Evolutionary conservation across 2,888 invertebrate species (phyloP), one percentile per base, ranked within the genome.

Genomic region (Fissipunctia ypsillon): DNA sequence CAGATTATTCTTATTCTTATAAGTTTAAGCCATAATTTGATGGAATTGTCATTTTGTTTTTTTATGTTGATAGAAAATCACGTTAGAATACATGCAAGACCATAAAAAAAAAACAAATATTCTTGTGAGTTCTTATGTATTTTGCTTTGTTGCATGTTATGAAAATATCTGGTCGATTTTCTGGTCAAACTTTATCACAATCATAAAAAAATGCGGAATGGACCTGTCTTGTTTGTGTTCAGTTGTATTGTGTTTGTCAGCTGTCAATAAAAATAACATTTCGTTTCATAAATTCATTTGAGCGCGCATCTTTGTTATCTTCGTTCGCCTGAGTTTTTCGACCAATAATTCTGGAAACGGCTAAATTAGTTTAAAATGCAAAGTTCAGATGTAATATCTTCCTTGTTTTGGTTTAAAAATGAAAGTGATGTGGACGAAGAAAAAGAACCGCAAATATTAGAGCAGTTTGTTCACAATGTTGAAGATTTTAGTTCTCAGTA

Each of bases 401-500:
- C 95, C 3, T 87, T 96, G 74, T 91, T 94, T 80, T 94, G 94
- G 93, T 94, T 93, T 78, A 94, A 93, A 90, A 92, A 94, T 25
- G 92, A 92, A 52, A 88, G 88, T 52, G 92, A 91, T 76, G 81
- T 86, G 7, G 91, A 93, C 31, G 92, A 93, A 28, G 91, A 94
- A 67, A 90, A 90, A 57, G 92, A 94, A 78, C 90, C 92, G 16
- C 91, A 94, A 84, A 95, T 97, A 88, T 93, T 98, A 52, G 97
- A 98, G 89, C 98, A 98, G 90, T 99, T 97, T 94, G 98, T 98
- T 3, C 96, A 97, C 87, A 97, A 97, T 90, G 98, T 99, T 57
- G 95, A 97, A 61, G 98, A 98, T 92, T 99, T 98, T 91, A 98
- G 98, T 91, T 99, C 99, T 0, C 98, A 98, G 94, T 99, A 99